Percentiles rank a stretch among this genome's conserved stretches.
phyloP scores from a whole-genome alignment of 2,797 vertebrate species.

The Pelobates cultripes region DNA sequence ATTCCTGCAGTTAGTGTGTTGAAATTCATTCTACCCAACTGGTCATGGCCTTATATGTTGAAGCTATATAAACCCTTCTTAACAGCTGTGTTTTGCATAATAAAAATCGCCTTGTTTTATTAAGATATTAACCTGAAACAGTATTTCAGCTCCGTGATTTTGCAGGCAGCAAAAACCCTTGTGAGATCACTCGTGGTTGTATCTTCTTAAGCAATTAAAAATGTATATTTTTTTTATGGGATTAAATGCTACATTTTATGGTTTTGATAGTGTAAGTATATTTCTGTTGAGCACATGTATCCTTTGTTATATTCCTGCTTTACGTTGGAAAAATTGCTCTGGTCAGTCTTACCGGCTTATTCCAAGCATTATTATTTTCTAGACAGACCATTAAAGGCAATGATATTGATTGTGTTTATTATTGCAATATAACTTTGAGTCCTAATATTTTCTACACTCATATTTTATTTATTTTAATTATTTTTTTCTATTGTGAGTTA shows the following conservation, averaged over 20 bases:
- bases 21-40: too few relatives aligned
- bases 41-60: not conserved
- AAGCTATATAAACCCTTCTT: not conserved
- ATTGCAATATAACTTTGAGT: not conserved
- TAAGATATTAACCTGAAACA: not conserved
- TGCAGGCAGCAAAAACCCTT: slow-evolving; percentile 69
- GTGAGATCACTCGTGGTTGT: slow-evolving; percentile 74
- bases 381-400: not conserved
- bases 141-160: slow-evolving; percentile 58
- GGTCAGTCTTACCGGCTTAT: not conserved
- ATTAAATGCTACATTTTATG: slow-evolving; percentile 68
- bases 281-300: slow-evolving; percentile 43
- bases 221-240: slow-evolving; percentile 82
- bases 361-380: not conserved
- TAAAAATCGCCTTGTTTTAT: not conserved
- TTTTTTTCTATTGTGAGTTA: not conserved
- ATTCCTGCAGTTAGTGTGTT: too few relatives aligned
- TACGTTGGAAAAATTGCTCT: slow-evolving; percentile 27
- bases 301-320: slow-evolving; percentile 20
- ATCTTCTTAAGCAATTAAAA: slow-evolving; percentile 83
- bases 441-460: not conserved
- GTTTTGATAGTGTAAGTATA: slow-evolving; percentile 67
- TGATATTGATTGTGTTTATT: not conserved
- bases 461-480: too few relatives aligned
- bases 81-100: too few relatives aligned